Percentiles rank a stretch among this genome's conserved stretches.
These are phyloP conservation scores for Mormyrus hasselquistii DNA, from an alignment of 2,797 vertebrate species.

Conservation along the genomic window DNA sequence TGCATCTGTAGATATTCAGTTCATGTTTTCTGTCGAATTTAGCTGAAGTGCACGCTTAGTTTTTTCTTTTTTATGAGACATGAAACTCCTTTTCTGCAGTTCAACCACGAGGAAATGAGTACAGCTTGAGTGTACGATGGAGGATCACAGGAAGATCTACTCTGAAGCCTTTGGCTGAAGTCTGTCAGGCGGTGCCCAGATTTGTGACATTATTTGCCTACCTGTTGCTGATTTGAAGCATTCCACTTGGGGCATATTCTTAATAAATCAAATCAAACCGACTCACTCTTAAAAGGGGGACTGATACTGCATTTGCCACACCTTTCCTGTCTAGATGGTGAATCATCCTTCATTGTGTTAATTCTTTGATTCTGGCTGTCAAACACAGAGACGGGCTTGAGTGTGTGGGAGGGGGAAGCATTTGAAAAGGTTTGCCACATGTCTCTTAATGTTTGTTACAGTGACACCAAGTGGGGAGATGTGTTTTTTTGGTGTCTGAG, in stretches of 20 bases:
- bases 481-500: not conserved
- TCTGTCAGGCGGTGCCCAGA: not conserved
- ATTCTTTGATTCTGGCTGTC: not conserved
- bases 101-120: not conserved
- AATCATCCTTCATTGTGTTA: not conserved
- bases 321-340: not conserved
- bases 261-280: not conserved
- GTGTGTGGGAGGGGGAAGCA: not conserved
- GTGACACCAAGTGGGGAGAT: conserved; percentile 17
- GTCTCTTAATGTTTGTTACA: not conserved
- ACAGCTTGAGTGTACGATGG: not conserved
- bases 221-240: not conserved
- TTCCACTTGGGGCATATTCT: not conserved
- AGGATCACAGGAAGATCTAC: not conserved
- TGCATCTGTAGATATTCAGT: not conserved
- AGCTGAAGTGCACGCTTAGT: not conserved
- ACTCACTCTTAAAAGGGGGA: not conserved
- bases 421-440: not conserved
- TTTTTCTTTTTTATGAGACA: not conserved
- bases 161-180: not conserved
- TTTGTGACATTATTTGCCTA: not conserved
- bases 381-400: not conserved
- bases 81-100: not conserved
- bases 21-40: not conserved
- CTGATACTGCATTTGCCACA: not conserved